Base-by-base conservation (phyloP, 2,888 invertebrate species). In the Mythimna impura region DNA sequence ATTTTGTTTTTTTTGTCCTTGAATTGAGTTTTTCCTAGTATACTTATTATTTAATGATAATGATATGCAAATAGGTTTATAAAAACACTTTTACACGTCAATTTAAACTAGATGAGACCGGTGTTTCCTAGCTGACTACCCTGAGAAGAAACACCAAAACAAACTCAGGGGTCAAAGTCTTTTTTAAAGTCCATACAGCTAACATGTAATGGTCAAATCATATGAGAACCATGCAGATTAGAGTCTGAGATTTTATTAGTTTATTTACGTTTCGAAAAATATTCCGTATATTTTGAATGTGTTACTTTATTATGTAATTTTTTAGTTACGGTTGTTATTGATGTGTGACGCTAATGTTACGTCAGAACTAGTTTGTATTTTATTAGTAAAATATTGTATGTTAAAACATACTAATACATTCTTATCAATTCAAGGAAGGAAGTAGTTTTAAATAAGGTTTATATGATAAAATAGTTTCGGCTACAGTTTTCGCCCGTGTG, bases 321-420 rank as follows among this genome's bases (percentile, higher is more conserved):
- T 34, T 20, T 12, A 40, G 34, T 30, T 40, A 30, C 58, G 20
- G 12, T 12, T 1, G 3, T 12, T 61, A n/a, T 40, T 40, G 8
- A 22, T 14, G 17, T 2, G 58, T 54, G 69, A 60, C 77, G 73
- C 1, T 5, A 10, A 12, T 1, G 5, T 67, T 43, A 77, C 58
- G 43, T 78, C 43, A 77, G 12, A 17, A 1, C 14, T 5, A 66
- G 57, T 66, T 76, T 43, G 52, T 20, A 34, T 50, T 17, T 25
- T 43, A 43, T 22, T 12, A 7, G 30, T 65, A 62, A 20, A 17
- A 25, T 74, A 40, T 73, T 57, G 58, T 50, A 14, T 76, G 40
- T 66, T 40, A 30, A 20, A 22, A 34, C 17, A 34, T 36, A 20
- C 9, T 40, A 12, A 12, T 7, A 43, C 40, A n/a, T 34, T 52